Base-by-base conservation (phyloP, 2,113 vertebrate genomes). In the Rhinopomastus cyanomelas region DNA sequence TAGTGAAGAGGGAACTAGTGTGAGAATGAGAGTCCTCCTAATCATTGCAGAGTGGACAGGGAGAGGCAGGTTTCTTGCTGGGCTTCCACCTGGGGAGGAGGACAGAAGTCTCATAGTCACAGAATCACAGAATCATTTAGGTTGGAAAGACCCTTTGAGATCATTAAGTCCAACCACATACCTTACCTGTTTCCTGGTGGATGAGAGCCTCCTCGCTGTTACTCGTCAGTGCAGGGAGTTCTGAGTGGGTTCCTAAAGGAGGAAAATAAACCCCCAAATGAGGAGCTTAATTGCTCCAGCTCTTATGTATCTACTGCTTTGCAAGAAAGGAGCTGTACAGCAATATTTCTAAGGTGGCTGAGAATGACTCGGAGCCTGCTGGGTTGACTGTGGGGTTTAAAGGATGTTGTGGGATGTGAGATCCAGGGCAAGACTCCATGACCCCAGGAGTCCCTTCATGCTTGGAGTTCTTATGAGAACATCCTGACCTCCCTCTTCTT, bases 401-500 rank as follows among this genome's bases (percentile, higher is more conserved):
- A 65, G 49, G 53, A 61, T 39, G 53, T 44, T 25, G 30, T 68
- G 44, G 39, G 16, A 57, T 27, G 32, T 57, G 59, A 89, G 18
- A 66, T 6, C 23, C 1, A 0, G 17, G 21, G 22, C 7, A 69
- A 59, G 37, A 26, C 44, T 71, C 59, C n/a, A 6, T 0, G 6
- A 44, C 6, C 26, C 22, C 34, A 39, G 26, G 76, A 32, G 10
- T 76, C 36, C 11, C 55, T 73, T 89, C 51, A 39, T 68, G 36
- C 46, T 23, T 39, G 9, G 21, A 80, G 3, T 16, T 73, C 64
- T 32, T 27, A 6, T 61, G 32, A 73, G 46, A 90, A 59, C 26
- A 37, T 27, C 34, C 59, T 69, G 76, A 34, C 7, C 12, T 65
- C 23, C 30, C 4, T 32, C 27, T 62, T 5, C 15, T 19, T 67